Evolutionary conservation across 2,888 invertebrate species (phyloP).

Genomic region (Carabus problematicus): DNA sequence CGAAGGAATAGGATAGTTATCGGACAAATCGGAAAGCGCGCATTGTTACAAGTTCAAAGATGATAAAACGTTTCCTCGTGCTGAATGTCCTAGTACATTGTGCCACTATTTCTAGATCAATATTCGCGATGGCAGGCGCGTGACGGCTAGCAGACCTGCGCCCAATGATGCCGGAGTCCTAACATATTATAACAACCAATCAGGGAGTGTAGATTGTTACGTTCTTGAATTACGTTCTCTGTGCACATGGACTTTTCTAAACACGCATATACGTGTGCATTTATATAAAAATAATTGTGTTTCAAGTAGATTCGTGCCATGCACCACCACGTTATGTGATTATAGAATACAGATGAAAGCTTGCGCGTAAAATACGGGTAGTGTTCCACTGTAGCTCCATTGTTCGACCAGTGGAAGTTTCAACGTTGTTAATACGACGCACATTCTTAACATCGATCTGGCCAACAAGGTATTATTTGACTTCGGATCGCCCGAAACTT

Average conservation of each 20-base stretch:
- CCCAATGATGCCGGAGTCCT: constrained; percentile 4
- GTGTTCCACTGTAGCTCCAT: constrained; percentile 9
- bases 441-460: constrained; percentile 6
- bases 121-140: constrained; percentile 32
- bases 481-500: constrained; percentile 30
- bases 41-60: constrained; percentile 2
- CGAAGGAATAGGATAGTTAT: neutral
- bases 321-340: no score
- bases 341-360: neutral
- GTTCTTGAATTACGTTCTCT: constrained; percentile 19
- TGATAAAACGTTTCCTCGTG: constrained; percentile 6
- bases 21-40: constrained; percentile 3
- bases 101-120: constrained; percentile 41
- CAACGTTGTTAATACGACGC: neutral
- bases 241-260: constrained; percentile 21
- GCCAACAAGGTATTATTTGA: constrained; percentile 1
- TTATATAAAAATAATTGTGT: neutral
- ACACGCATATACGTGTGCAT: constrained; percentile 1
- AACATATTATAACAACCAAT: constrained; percentile 33
- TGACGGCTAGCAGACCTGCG: constrained; percentile 14
- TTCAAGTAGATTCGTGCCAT: no score
- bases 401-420: constrained; percentile 10
- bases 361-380: neutral
- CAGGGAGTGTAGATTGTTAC: constrained; percentile 24
- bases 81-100: constrained; percentile 22